These are phyloP conservation scores for Leuciscus idus DNA, from an alignment of 2,113 vertebrate genomes.

Conservation along the genomic window DNA sequence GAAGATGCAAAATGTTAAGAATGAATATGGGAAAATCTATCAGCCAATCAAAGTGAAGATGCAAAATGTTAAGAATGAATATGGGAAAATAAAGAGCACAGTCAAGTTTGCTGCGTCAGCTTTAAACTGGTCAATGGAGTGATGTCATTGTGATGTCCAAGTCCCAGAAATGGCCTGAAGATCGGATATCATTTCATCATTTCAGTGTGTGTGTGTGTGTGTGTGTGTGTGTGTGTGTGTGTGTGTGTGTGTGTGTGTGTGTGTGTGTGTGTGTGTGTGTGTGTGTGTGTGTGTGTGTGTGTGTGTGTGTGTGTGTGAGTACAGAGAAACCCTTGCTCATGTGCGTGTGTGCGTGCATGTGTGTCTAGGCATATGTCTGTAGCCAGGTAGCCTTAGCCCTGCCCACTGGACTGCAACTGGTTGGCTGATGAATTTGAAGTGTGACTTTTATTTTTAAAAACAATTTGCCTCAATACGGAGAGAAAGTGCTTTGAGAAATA, in stretches of 20 bases:
- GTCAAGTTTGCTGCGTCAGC: background rate
- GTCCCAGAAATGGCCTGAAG: background rate
- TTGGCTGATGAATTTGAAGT: slow-evolving; percentile 26
- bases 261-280: background rate
- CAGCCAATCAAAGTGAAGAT: background rate
- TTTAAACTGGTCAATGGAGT: slow-evolving; percentile 16
- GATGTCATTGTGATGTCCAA: slow-evolving; percentile 30
- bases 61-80: background rate
- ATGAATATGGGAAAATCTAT: background rate
- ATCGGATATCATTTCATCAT: background rate
- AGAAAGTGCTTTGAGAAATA: slow-evolving; percentile 49
- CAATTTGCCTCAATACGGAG: slow-evolving; percentile 42
- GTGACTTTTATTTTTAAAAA: slow-evolving; percentile 45
- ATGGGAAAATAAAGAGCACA: slow-evolving; percentile 32
- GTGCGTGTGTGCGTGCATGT: background rate
- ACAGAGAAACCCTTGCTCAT: background rate
- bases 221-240: too few relatives aligned
- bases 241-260: slow-evolving; percentile 3
- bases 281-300: background rate
- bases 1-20: slow-evolving; percentile 1
- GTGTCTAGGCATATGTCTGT: slow-evolving; percentile 34
- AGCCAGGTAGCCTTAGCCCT: slow-evolving; percentile 46
- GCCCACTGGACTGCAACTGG: slow-evolving; percentile 45
- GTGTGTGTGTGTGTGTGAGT: slow-evolving; percentile 7
- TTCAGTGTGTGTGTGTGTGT: too few relatives aligned